Percentiles rank a stretch among this genome's conserved stretches.
Evolutionary conservation across 64 coral and sea anemone species (phyloP).

Genomic region (Actinia equina): DNA sequence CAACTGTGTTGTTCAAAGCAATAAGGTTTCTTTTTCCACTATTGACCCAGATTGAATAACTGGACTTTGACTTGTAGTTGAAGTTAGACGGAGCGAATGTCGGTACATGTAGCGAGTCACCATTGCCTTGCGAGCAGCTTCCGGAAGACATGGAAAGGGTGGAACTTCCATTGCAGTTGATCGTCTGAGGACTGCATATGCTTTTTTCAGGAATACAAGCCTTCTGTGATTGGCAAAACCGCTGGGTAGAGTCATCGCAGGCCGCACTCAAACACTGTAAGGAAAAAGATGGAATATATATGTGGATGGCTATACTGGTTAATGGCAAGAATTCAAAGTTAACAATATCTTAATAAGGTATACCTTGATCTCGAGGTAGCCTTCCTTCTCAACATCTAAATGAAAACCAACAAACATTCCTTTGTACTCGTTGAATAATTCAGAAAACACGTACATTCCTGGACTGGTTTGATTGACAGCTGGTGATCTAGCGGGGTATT

Average conservation of each 20-base stretch:
- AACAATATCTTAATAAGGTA: too few relatives aligned
- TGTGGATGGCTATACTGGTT: neutral
- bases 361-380: conserved; percentile 31
- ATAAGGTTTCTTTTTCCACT: neutral
- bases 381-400: conserved; percentile 33
- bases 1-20: neutral
- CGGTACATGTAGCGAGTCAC: neutral
- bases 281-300: neutral
- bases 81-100: neutral
- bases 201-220: neutral
- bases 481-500: neutral
- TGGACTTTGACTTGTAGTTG: neutral
- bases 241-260: neutral
- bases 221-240: conserved; percentile 11
- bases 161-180: neutral
- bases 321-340: too few relatives aligned
- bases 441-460: conserved; percentile 38
- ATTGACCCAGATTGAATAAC: neutral
- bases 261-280: conserved; percentile 23
- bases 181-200: neutral
- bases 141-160: neutral
- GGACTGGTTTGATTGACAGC: neutral
- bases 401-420: conserved; percentile 10
- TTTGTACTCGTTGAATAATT: neutral
- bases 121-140: neutral